These are phyloP conservation scores for Aramus guarauna DNA, from an alignment of 2,113 vertebrate genomes.

Conservation along the genomic window DNA sequence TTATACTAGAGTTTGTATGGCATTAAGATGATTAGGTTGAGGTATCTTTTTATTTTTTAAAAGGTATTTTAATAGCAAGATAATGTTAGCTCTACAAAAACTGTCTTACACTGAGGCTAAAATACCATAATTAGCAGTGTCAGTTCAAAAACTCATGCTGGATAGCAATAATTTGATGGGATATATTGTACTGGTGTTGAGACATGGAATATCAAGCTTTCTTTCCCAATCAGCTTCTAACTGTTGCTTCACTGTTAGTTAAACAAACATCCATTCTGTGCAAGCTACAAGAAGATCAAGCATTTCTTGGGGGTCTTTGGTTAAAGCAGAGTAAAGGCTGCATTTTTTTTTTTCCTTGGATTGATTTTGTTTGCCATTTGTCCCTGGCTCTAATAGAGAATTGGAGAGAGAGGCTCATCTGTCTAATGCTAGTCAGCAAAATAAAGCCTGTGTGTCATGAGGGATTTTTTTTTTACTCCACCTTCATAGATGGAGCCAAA, in stretches of 20 bases:
- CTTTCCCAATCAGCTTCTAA: background rate
- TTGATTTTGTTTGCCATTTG: slow-evolving; percentile 18
- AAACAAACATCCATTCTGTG: background rate
- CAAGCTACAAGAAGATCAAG: background rate
- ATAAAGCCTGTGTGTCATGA: background rate
- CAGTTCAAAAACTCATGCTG: slow-evolving; percentile 8
- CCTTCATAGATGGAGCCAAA: slow-evolving; percentile 18
- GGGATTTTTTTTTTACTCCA: background rate
- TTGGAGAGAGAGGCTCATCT: background rate
- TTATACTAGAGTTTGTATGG: slow-evolving; percentile 25
- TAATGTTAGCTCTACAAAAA: slow-evolving; percentile 25
- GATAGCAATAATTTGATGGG: slow-evolving; percentile 12
- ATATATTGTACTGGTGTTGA: background rate
- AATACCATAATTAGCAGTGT: background rate
- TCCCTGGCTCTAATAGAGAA: background rate
- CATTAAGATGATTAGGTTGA: slow-evolving; percentile 39
- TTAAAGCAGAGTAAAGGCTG: slow-evolving; percentile 1
- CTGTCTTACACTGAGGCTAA: background rate
- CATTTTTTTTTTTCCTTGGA: slow-evolving; percentile 25
- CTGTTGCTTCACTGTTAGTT: background rate
- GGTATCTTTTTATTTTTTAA: background rate
- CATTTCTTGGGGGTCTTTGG: background rate
- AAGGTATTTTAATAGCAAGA: slow-evolving; percentile 23
- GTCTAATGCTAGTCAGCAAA: background rate
- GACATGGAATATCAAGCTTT: background rate